Base-by-base conservation (phyloP, 2,888 invertebrate genomes). In the Crematogaster levior region DNA sequence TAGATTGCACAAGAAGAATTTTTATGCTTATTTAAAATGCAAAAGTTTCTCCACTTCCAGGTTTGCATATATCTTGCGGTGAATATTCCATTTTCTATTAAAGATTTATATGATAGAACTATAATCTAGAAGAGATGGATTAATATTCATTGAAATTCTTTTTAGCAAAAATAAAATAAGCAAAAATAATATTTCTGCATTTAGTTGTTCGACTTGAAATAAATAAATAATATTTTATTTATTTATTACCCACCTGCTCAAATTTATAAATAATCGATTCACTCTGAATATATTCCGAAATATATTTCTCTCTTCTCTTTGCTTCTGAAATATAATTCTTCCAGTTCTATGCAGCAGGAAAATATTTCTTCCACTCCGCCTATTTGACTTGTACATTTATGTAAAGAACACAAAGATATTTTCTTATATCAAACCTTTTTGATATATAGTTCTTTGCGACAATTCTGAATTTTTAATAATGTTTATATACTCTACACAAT, bases 201-300 rank as follows among this genome's bases (percentile, higher is more conserved):
- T 10, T 43, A 43, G 9, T 27, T 30, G 15, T 9, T 21, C 18
- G 43, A 60, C 60, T 73, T 10, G 15, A 46, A 46, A 5, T 60
- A 60, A 73, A 30, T 46, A 46, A 58, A n/a, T n/a, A n/a, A n/a
- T n/a, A n/a, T n/a, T n/a, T n/a, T n/a, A n/a, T n/a, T n/a, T n/a
- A n/a, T n/a, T n/a, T n/a, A n/a, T n/a, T 46, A 60, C 3, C 7
- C 6, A 10, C 3, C 6, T 60, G 2, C 3, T 61, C 34, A 27
- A 58, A 56, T 72, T 74, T 48, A 34, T 18, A 68, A 61, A 48
- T 74, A 48, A 34, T 53, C 15, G n/a, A 73, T 18, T 60, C 21
- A n/a, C 10, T 46, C 18, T 34, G n/a, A n/a, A n/a, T n/a, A n/a
- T n/a, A 74, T 74, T 61, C 10, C 7, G 24, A 48, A 7, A 46